Conservation (phyloP, 2,113 vertebrate species). For the Campylorhamphus procurvoides region DNA sequence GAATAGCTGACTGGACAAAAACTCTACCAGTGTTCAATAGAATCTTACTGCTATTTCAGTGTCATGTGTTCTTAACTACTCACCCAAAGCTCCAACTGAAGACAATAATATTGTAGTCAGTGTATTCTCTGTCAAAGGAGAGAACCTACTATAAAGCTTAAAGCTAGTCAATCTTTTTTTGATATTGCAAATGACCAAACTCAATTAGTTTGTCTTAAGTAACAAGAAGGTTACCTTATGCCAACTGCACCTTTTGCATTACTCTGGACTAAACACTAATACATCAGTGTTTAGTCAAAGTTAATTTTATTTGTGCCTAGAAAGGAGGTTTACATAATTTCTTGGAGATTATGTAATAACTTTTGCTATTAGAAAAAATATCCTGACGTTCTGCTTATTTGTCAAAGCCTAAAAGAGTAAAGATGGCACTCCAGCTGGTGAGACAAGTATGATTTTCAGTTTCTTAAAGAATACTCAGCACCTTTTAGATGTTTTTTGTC, state of each 20-base stretch:
- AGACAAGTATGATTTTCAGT: not conserved
- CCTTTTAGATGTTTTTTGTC: not conserved
- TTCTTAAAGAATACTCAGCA: not conserved
- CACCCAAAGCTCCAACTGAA: not conserved
- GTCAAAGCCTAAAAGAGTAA: slow-evolving; percentile 2
- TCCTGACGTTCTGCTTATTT: not conserved
- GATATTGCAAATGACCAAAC: not conserved
- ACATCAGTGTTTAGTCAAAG: not conserved
- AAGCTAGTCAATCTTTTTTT: not conserved
- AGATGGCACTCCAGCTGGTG: not conserved
- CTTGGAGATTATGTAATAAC: not conserved
- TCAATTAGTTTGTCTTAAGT: not conserved
- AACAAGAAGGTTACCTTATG: not conserved
- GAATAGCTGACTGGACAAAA: not conserved
- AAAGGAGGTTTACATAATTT: not conserved
- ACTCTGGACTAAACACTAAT: not conserved
- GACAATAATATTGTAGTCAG: not conserved
- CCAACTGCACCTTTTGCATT: not conserved
- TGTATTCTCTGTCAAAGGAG: not conserved
- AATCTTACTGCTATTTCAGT: not conserved
- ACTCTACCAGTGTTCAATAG: not conserved
- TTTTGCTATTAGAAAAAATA: not conserved
- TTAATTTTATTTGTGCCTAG: not conserved
- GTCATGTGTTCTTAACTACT: not conserved
- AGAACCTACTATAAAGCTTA: not conserved